Conservation (phyloP, 37 sponge, comb jelly and placozoan genomes). For the Haliclona indistincta region DNA sequence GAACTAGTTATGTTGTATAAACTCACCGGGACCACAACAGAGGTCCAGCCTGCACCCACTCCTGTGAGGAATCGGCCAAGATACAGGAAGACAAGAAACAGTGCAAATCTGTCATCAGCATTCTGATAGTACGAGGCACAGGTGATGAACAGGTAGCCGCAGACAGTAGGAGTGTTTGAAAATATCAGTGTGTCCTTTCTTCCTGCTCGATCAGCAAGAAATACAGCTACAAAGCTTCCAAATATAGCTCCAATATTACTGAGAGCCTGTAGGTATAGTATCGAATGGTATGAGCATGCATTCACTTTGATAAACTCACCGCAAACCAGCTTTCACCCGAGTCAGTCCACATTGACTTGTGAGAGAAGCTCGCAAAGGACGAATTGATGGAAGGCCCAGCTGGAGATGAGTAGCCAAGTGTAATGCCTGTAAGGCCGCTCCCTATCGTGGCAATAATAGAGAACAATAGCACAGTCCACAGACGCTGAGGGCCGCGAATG, state of each 20-base stretch:
- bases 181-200: constrained; percentile 45
- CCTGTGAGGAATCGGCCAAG: constrained; percentile 36
- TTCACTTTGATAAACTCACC: too few species aligned
- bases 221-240: constrained; percentile 52
- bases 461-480: not conserved
- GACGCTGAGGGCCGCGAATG: too few species aligned
- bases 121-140: not conserved
- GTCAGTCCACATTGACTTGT: too few species aligned
- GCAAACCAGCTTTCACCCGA: too few species aligned
- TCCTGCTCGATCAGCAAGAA: constrained; percentile 41
- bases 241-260: constrained; percentile 55
- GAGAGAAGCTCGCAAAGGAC: too few species aligned
- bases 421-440: not conserved
- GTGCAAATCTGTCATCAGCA: not conserved
- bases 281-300: too few species aligned
- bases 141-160: constrained; percentile 61
- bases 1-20: not conserved
- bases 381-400: too few species aligned
- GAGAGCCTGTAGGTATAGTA: constrained; percentile 16
- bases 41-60: constrained; percentile 17
- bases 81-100: constrained; percentile 1
- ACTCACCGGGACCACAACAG: constrained; percentile 48
- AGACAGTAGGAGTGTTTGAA: constrained; percentile 13
- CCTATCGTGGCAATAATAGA: not conserved
- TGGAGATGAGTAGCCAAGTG: not conserved